Evolutionary conservation across 2,113 vertebrate genomes (phyloP).

Genomic region (Sciurus niger): DNA sequence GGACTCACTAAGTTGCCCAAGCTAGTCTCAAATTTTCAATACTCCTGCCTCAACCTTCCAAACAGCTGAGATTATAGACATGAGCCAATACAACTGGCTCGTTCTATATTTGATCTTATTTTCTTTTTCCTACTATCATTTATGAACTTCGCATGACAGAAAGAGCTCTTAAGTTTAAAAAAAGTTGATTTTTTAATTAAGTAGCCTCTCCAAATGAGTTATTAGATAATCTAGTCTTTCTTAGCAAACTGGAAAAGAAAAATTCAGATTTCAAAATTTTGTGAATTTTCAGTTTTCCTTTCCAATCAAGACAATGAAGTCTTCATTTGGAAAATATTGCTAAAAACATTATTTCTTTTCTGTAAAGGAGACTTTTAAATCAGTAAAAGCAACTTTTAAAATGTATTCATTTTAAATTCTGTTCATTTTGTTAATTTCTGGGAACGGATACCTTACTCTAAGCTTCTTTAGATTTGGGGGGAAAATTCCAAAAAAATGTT

Average conservation of each 20-base stretch:
- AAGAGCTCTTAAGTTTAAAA: constrained; percentile 44
- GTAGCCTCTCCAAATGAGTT: constrained; percentile 32
- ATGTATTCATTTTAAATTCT: constrained; percentile 80
- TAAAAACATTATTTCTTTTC: constrained; percentile 79
- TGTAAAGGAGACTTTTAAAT: constrained; percentile 67
- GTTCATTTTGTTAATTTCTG: constrained; percentile 85
- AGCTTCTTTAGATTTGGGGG: constrained; percentile 79
- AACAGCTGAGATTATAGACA: neutral
- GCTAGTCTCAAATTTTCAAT: neutral
- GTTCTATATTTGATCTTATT: neutral
- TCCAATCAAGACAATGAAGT: constrained; percentile 75
- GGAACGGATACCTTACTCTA: constrained; percentile 66
- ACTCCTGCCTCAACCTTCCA: neutral
- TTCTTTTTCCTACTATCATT: neutral
- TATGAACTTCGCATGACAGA: constrained; percentile 25
- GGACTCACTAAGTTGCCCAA: neutral
- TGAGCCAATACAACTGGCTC: neutral
- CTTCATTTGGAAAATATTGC: constrained; percentile 77
- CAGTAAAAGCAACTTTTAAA: constrained; percentile 67
- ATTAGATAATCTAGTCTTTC: constrained; percentile 58
- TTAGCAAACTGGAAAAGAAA: constrained; percentile 70
- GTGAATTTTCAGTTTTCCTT: constrained; percentile 64
- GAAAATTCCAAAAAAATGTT: constrained; percentile 75
- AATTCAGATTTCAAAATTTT: constrained; percentile 51
- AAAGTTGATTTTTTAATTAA: constrained; percentile 54